These are phyloP conservation scores for Pampus argenteus DNA, from an alignment of 2,797 vertebrate species.

Conservation along the genomic window DNA sequence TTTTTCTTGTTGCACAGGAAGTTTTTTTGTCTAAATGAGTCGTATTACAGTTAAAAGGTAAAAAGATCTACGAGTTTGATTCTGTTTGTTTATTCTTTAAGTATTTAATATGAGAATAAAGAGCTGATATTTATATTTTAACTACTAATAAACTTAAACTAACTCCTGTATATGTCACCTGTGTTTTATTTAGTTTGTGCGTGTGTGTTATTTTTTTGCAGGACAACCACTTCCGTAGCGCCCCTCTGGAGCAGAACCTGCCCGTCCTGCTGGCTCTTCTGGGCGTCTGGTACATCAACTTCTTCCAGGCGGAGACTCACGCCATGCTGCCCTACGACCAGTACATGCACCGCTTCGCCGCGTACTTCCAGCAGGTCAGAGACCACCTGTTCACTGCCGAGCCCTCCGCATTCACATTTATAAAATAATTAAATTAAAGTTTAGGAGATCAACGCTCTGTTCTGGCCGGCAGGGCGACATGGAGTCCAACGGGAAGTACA, in stretches of 20 bases:
- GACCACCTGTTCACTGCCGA: background rate
- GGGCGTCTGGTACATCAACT: constrained; percentile 96
- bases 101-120: too few relatives aligned
- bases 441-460: too few relatives aligned
- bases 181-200: too few relatives aligned
- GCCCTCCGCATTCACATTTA: too few relatives aligned
- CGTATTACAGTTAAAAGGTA: too few relatives aligned
- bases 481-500: constrained; percentile 97
- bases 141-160: too few relatives aligned
- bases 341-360: constrained; percentile 96
- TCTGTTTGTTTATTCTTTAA: too few relatives aligned
- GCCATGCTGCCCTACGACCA: constrained; percentile 96
- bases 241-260: constrained; percentile 88
- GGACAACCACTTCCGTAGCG: constrained; percentile 91
- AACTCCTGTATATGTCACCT: too few relatives aligned
- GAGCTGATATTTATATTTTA: too few relatives aligned
- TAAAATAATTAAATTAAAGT: too few relatives aligned
- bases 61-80: too few relatives aligned
- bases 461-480: constrained; percentile 90
- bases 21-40: too few relatives aligned
- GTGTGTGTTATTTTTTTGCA: constrained; percentile 43
- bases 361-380: constrained; percentile 96
- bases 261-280: constrained; percentile 91
- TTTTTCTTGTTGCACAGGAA: background rate
- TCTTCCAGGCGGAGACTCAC: constrained; percentile 92